Conservation (phyloP, 2,113 vertebrate species). For the Thryonomys swinderianus region DNA sequence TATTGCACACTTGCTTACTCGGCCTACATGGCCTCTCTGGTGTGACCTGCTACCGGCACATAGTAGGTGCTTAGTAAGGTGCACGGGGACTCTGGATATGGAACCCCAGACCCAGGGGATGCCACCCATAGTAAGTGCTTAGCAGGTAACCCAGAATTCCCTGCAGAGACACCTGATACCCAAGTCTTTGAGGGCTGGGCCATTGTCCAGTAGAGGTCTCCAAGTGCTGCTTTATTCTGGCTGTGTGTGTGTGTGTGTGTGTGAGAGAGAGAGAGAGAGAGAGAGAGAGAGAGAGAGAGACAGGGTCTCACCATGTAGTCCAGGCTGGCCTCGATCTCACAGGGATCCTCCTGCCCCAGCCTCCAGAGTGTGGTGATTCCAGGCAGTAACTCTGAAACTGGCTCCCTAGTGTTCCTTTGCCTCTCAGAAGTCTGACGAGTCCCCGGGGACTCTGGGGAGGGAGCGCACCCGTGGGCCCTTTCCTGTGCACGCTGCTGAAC, state of each 20-base stretch:
- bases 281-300: too few species aligned
- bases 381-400: background rate
- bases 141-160: background rate
- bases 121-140: background rate
- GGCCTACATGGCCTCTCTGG: background rate
- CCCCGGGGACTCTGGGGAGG: fast-evolving
- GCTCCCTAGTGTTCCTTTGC: background rate
- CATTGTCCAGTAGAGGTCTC: background rate
- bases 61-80: background rate
- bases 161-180: background rate
- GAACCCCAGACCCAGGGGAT: background rate
- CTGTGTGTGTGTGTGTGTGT: background rate
- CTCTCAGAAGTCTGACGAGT: background rate
- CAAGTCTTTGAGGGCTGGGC: background rate
- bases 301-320: background rate
- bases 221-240: background rate
- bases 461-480: fast-evolving
- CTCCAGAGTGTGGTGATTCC: background rate
- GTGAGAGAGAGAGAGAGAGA: too few species aligned
- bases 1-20: background rate
- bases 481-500: background rate
- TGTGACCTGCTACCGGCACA: background rate
- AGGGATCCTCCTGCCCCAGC: background rate
- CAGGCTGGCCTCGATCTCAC: background rate
- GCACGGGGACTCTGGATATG: background rate